Evolutionary conservation across 2,113 vertebrate species (phyloP).

Genomic region (Pandion haliaetus): DNA sequence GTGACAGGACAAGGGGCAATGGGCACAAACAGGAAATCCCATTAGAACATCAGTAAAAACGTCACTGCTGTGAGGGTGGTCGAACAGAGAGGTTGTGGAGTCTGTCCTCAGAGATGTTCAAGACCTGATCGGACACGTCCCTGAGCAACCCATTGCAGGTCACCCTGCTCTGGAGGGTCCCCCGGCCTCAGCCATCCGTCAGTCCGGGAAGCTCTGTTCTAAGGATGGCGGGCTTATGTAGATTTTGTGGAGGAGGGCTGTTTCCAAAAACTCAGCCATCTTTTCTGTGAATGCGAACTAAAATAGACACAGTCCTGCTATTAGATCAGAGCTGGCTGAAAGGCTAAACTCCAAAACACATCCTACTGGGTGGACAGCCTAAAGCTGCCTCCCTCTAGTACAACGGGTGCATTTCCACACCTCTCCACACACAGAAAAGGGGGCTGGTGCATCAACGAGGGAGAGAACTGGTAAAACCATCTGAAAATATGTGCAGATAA

Average conservation of each 20-base stretch:
- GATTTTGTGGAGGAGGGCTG: neutral
- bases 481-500: neutral
- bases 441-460: neutral
- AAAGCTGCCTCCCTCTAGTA: neutral
- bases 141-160: neutral
- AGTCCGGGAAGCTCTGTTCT: neutral
- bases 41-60: neutral
- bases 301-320: neutral
- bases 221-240: neutral
- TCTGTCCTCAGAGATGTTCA: neutral
- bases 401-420: neutral
- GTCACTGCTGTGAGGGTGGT: neutral
- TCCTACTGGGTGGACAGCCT: neutral
- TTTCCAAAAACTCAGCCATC: neutral
- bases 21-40: neutral
- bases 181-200: accelerated
- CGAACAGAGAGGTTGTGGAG: neutral
- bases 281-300: neutral
- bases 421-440: accelerated
- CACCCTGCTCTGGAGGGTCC: too few relatives aligned
- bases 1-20: neutral
- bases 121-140: accelerated
- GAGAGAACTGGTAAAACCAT: neutral
- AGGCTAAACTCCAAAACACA: neutral
- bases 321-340: neutral